Percentiles rank a stretch among this genome's conserved stretches.
Conservation (phyloP, 2,113 vertebrate species). For the Dolichallabes microphthalmus region DNA sequence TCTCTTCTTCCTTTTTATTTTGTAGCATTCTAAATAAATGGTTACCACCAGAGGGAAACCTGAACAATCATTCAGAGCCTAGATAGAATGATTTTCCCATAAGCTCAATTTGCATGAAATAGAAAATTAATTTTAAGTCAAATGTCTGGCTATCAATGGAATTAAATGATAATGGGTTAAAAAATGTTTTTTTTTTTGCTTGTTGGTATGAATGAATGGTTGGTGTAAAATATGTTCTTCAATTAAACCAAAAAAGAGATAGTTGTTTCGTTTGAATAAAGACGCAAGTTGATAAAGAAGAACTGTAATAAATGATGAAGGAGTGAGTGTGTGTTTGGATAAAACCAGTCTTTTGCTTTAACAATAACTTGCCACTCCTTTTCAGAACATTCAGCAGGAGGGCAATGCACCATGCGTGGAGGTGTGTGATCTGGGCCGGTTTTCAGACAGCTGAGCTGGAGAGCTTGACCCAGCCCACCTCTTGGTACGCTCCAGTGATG, state of each 20-base stretch:
- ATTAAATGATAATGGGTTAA: neutral
- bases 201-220: neutral
- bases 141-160: neutral
- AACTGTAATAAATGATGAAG: neutral
- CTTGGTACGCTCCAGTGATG: constrained; percentile 89
- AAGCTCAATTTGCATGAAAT: neutral
- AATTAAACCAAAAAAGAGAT: neutral
- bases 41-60: too few species aligned
- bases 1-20: neutral
- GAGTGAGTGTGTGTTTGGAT: neutral
- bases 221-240: neutral
- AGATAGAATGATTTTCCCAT: neutral
- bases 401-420: neutral
- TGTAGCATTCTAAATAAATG: neutral
- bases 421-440: neutral
- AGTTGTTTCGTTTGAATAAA: neutral
- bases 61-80: neutral
- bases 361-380: neutral
- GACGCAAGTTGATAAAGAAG: neutral
- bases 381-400: neutral
- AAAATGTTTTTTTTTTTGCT: neutral
- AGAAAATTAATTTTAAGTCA: neutral
- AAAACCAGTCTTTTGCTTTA: constrained; percentile 6
- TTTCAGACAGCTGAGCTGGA: constrained; percentile 88
- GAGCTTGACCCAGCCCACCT: constrained; percentile 93